Evolutionary conservation across 2,797 vertebrate species (phyloP).

Genomic region (Gambelia wislizenii): DNA sequence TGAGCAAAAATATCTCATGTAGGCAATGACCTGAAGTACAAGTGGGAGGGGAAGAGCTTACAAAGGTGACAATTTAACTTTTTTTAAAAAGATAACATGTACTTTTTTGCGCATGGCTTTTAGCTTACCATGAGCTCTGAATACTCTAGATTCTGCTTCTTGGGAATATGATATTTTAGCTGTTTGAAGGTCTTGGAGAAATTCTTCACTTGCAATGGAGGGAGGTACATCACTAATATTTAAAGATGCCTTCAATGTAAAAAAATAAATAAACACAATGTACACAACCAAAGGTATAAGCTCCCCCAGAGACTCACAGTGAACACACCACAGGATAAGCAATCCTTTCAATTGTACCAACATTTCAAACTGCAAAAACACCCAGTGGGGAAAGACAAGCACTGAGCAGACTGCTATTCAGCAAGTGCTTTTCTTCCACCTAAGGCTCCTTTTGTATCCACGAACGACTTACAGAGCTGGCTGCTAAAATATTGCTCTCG

Average conservation of each 20-base stretch:
- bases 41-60: conserved; percentile 58
- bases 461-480: background rate
- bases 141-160: conserved; percentile 93
- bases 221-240: conserved; percentile 86
- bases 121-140: conserved; percentile 92
- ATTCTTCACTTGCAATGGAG: conserved; percentile 89
- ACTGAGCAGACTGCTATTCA: too few species aligned
- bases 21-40: conserved; percentile 92
- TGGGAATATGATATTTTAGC: conserved; percentile 89
- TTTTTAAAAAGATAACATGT: background rate
- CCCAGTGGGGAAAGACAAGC: background rate
- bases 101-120: conserved; percentile 29
- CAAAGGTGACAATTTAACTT: conserved; percentile 31
- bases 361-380: background rate
- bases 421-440: background rate
- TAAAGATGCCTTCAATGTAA: conserved; percentile 84
- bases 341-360: background rate
- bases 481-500: conserved; percentile 1
- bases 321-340: background rate
- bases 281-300: background rate
- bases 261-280: conserved; percentile 21
- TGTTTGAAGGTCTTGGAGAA: conserved; percentile 90
- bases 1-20: conserved; percentile 95
- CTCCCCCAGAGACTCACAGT: background rate
- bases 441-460: background rate